phyloP scores from a whole-genome alignment of 1,140 invertebrate species.

The Maniola jurtina region DNA sequence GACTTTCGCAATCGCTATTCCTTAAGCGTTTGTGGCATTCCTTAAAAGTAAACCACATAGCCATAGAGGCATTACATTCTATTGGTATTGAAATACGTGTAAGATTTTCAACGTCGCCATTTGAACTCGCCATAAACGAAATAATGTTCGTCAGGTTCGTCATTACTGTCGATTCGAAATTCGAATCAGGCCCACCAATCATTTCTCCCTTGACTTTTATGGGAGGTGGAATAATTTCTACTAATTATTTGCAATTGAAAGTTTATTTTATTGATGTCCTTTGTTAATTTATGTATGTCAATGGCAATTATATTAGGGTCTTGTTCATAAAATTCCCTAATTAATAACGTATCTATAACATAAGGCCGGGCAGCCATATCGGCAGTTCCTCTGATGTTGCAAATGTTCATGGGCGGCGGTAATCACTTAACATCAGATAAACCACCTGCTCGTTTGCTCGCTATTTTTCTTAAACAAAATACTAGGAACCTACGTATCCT shows the following conservation, averaged over 20 bases:
- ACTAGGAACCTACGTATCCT: too few relatives aligned
- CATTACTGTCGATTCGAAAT: slow-evolving; percentile 46
- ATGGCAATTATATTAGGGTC: too few relatives aligned
- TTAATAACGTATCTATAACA: too few relatives aligned
- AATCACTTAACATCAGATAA: too few relatives aligned
- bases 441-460: too few relatives aligned
- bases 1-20: slow-evolving; percentile 75
- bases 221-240: slow-evolving; percentile 52
- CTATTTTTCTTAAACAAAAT: too few relatives aligned
- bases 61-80: slow-evolving; percentile 49
- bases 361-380: too few relatives aligned
- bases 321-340: too few relatives aligned
- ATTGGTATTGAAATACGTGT: slow-evolving; percentile 52
- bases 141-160: slow-evolving; percentile 46
- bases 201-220: slow-evolving; percentile 59
- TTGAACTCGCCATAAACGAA: slow-evolving; percentile 44
- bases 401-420: too few relatives aligned
- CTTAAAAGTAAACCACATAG: slow-evolving; percentile 60
- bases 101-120: slow-evolving; percentile 50
- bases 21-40: slow-evolving; percentile 59
- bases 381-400: too few relatives aligned
- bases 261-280: slow-evolving; percentile 18
- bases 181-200: slow-evolving; percentile 47
- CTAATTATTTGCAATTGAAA: slow-evolving; percentile 49
- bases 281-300: slow-evolving; percentile 13